A percentile compares a stretch with the other conserved stretches of the same genome.
Conservation (phyloP, 2,888 invertebrate genomes). For the Myopa tessellatipennis region DNA sequence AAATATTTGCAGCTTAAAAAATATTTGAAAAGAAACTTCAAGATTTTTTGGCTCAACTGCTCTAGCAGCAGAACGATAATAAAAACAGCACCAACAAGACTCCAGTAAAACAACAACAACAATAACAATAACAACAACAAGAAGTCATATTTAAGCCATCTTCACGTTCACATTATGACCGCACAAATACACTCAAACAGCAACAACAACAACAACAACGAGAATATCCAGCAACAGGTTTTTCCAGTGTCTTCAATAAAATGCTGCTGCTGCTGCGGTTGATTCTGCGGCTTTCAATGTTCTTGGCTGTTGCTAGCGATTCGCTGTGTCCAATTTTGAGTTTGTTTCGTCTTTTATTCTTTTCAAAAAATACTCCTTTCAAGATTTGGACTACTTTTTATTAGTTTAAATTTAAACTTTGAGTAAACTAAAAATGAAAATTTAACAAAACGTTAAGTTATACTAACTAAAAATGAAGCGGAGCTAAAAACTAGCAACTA, state of each 20-base stretch:
- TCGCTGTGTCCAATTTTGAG: too few species aligned
- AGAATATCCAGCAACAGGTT: conserved; percentile 21
- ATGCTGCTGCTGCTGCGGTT: not conserved
- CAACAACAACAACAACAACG: conserved; percentile 5
- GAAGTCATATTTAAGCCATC: conserved; percentile 24
- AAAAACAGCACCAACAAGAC: not conserved
- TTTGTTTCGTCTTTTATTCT: too few species aligned
- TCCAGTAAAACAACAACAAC: not conserved
- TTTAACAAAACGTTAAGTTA: too few species aligned
- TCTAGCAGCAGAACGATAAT: not conserved
- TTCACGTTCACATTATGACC: conserved; percentile 30
- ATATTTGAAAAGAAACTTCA: not conserved
- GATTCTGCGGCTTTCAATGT: not conserved
- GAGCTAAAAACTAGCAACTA: too few species aligned
- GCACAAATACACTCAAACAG: conserved; percentile 10
- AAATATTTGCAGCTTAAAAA: conserved; percentile 8
- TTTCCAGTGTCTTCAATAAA: conserved; percentile 28
- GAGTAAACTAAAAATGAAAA: too few species aligned
- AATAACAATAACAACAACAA: conserved; percentile 12
- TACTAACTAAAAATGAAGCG: too few species aligned
- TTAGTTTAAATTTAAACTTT: too few species aligned
- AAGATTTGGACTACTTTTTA: too few species aligned
- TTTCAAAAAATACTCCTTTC: too few species aligned
- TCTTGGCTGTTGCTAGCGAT: too few species aligned
- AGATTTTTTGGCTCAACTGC: not conserved